Evolutionary conservation across 2,888 invertebrate species (phyloP).

Genomic region (Eupelmus urozonus): DNA sequence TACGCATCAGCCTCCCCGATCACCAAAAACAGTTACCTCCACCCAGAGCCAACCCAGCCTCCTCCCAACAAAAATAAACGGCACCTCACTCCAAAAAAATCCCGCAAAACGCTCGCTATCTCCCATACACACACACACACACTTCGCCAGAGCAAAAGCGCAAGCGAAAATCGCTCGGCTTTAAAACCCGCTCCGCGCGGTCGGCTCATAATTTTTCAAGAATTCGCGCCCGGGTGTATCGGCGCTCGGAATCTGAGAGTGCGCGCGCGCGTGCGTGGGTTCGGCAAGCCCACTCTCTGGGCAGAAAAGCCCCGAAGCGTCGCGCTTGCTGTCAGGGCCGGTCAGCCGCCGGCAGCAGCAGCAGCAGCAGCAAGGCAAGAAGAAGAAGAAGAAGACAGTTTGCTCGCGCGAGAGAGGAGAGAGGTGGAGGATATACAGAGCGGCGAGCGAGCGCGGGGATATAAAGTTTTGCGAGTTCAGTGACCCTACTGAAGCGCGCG

Average conservation of each 20-base stretch:
- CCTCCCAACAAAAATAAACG: no score
- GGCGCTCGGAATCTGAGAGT: not conserved
- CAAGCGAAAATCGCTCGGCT: no score
- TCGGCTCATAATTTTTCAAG: no score
- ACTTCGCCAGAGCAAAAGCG: no score
- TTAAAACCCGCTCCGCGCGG: no score
- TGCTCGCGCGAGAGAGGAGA: not conserved
- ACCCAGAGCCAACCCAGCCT: no score
- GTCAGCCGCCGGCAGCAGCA: not conserved
- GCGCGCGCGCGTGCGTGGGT: constrained; percentile 2
- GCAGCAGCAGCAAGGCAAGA: not conserved
- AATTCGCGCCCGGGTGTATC: no score
- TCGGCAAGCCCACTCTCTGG: constrained; percentile 10
- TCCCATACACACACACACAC: no score
- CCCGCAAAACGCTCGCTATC: no score
- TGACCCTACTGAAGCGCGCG: constrained; percentile 38
- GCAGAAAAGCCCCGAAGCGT: constrained; percentile 10
- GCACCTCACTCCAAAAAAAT: no score
- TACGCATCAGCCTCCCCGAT: no score
- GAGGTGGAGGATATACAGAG: not conserved
- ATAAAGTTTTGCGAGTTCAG: constrained; percentile 54
- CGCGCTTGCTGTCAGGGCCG: constrained; percentile 29
- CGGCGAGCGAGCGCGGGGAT: constrained; percentile 28
- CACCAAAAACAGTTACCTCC: no score
- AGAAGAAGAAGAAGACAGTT: constrained; percentile 1